Percentiles rank a stretch among this genome's conserved stretches.
phyloP scores from a whole-genome alignment of 2,113 vertebrate genomes.

The Trogon melanurus region DNA sequence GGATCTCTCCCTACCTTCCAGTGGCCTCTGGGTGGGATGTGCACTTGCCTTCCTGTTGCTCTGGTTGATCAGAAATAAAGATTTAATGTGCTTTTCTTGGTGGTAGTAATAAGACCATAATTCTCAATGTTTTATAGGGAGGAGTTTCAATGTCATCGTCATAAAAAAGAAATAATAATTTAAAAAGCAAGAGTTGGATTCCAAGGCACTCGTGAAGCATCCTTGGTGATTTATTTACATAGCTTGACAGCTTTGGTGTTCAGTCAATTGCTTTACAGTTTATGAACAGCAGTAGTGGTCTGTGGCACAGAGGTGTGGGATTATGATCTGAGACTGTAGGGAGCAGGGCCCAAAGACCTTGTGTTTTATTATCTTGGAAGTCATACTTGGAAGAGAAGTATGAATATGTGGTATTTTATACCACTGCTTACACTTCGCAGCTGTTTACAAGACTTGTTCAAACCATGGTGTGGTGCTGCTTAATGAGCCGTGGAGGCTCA shows the following conservation, averaged over 20 bases:
- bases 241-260: background rate
- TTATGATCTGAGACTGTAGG: background rate
- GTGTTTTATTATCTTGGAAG: background rate
- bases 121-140: background rate
- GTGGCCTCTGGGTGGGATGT: accelerated
- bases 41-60: background rate
- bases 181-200: background rate
- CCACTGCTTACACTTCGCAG: background rate
- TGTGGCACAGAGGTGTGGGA: background rate
- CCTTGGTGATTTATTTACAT: background rate
- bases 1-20: background rate
- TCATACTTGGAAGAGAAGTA: background rate
- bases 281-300: background rate
- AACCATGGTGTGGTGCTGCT: background rate
- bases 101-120: background rate
- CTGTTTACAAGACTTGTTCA: background rate
- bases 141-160: background rate
- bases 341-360: background rate
- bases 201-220: background rate
- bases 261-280: background rate
- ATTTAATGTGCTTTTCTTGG: background rate
- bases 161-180: background rate
- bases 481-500: accelerated
- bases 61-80: background rate
- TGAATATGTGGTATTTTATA: background rate